Percentiles rank a stretch among this genome's conserved stretches.
These are phyloP conservation scores for Agrotis exclamationis DNA, from an alignment of 2,888 invertebrate species.

Conservation along the genomic window DNA sequence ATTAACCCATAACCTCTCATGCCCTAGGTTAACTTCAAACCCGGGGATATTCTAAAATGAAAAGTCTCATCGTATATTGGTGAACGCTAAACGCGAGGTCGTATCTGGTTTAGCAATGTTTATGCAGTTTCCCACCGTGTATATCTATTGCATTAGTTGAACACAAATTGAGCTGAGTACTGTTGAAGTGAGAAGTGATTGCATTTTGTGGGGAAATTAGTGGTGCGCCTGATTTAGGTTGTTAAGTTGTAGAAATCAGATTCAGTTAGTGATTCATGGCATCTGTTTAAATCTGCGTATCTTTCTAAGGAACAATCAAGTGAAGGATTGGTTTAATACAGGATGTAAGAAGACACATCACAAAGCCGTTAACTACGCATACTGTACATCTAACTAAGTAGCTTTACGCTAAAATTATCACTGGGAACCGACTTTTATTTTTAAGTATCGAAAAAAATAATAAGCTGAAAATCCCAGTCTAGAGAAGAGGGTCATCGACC, in stretches of 20 bases:
- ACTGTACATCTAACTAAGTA: too few species aligned
- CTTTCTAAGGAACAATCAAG: neutral
- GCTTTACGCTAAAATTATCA: too few species aligned
- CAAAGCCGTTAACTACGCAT: too few species aligned
- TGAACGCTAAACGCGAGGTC: slow-evolving; percentile 34
- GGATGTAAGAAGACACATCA: too few species aligned
- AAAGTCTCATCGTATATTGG: neutral
- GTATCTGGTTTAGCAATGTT: slow-evolving; percentile 62
- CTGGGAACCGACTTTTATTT: too few species aligned
- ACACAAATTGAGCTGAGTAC: slow-evolving; percentile 61
- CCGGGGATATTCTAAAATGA: too few species aligned
- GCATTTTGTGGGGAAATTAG: slow-evolving; percentile 16
- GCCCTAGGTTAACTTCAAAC: too few species aligned
- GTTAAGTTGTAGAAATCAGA: neutral
- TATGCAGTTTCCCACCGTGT: slow-evolving; percentile 64
- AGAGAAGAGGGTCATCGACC: too few species aligned
- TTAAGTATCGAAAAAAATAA: too few species aligned
- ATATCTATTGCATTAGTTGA: slow-evolving; percentile 67
- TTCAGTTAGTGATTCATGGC: neutral
- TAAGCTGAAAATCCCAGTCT: too few species aligned
- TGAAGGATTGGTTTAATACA: too few species aligned
- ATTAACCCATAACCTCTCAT: too few species aligned
- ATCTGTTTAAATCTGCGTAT: neutral
- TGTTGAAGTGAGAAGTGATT: slow-evolving; percentile 32
- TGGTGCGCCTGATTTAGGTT: neutral